Evolutionary conservation across 2,113 vertebrate species (phyloP).

Genomic region (Morone saxatilis): DNA sequence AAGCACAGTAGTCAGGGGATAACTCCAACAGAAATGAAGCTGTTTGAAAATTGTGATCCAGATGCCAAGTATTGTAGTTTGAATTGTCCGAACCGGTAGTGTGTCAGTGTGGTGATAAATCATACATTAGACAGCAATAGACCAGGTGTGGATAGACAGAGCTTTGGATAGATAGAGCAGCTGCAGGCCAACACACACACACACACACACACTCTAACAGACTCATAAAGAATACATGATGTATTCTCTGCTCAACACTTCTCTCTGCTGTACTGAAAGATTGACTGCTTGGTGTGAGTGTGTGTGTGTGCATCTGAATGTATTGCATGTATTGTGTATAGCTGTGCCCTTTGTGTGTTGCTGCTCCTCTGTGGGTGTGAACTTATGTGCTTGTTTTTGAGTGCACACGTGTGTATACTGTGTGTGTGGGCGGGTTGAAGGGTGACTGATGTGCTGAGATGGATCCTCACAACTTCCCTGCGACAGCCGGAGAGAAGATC

Average conservation of each 20-base stretch:
- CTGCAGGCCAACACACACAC: conserved; percentile 18
- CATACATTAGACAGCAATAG: conserved; percentile 45
- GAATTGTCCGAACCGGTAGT: neutral
- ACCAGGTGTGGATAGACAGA: conserved; percentile 13
- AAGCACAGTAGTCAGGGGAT: neutral
- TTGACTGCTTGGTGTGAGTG: conserved; percentile 15
- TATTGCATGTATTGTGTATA: neutral
- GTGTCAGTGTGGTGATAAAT: conserved; percentile 42
- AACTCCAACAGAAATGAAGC: neutral
- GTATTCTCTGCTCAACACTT: conserved; percentile 11
- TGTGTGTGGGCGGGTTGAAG: conserved; percentile 4
- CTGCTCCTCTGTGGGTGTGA: neutral
- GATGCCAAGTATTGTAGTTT: conserved; percentile 9
- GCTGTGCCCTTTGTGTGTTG: neutral
- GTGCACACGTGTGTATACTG: neutral
- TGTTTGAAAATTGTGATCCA: conserved; percentile 15
- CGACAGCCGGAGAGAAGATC: conserved; percentile 53
- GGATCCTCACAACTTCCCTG: conserved; percentile 47
- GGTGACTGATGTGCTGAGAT: conserved; percentile 40
- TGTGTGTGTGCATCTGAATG: neutral
- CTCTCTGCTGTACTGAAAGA: conserved; percentile 35
- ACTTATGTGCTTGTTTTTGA: neutral
- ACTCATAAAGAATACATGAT: conserved; percentile 66
- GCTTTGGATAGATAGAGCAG: conserved; percentile 3
- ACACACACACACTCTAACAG: neutral